Base-by-base conservation (phyloP, 2,113 vertebrate genomes). In the Ctenodactylus gundi region DNA sequence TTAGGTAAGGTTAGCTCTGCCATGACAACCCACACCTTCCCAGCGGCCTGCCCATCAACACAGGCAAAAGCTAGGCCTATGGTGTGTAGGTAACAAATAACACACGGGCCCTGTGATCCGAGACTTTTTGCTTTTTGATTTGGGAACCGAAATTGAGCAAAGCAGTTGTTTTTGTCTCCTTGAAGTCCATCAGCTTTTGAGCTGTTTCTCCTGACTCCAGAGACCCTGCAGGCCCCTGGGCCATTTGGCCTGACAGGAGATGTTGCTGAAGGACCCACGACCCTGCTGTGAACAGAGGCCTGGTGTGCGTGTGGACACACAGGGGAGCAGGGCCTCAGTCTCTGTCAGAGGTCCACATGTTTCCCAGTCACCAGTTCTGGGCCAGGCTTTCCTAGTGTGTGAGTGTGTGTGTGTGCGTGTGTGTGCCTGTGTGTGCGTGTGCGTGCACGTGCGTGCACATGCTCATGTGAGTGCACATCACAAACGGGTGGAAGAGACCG, bases 151-250 rank as follows among this genome's bases (percentile, higher is more conserved):
- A 46, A 29, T 75, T 25, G 55, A 68, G 51, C 36, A 84, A 67
- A 90, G 31, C 17, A 21, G 23, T 10, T 53, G 29, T 11, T 62
- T 96, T 68, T n/a, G 55, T 62, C 60, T 93, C 87, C 58, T 65
- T 73, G 25, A 75, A 81, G 53, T 34, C 57, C 72, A 86, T 36
- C 53, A 44, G 60, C 44, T 62, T 77, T 72, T 64, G 13, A 18
- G n/a, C n/a, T 0, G 60, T 44, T 64, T 64, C 49, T 76, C 29
- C 65, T 21, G 14, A 51, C 29, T 91, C 64, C 78, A 41, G 73
- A 78, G 6, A 4, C 29, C 27, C 55, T 64, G 23, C 57, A 39
- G 67, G 81, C 23, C 41, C 34, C 73, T 46, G 67, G 49, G 49
- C 29, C 34, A 25, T 65, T 41, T 72, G 81, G 62, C 53, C 65